A percentile compares a stretch with the other conserved stretches of the same genome.
These are phyloP conservation scores for Chrysaora quinquecirrha DNA, from an alignment of 30 jellyfish, hydroid and myxozoan species.

Conservation along the genomic window DNA sequence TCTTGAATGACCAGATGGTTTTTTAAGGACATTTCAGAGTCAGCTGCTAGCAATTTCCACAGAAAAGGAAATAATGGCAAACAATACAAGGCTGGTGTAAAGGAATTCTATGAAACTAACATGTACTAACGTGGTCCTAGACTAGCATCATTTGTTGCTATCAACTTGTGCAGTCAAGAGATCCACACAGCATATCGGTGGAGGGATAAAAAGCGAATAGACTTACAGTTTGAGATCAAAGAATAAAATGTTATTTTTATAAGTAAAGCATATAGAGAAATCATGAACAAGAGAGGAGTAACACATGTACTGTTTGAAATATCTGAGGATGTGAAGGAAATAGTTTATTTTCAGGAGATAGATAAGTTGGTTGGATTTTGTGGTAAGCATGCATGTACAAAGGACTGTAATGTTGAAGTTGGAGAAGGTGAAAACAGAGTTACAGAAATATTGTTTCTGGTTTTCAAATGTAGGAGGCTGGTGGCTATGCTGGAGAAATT, in stretches of 20 bases:
- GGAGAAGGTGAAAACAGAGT: not conserved
- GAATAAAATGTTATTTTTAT: not conserved
- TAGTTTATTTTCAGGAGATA: not conserved
- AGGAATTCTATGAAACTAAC: not conserved
- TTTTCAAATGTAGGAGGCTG: not conserved
- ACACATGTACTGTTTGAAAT: not conserved
- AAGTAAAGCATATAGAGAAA: not conserved
- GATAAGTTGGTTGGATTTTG: conserved; percentile 10
- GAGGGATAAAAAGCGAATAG: not conserved
- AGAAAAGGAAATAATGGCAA: conserved; percentile 1
- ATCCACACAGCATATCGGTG: conserved; percentile 2
- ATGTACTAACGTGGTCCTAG: conserved; percentile 13
- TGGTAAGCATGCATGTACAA: conserved; percentile 5
- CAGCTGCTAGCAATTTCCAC: conserved; percentile 20
- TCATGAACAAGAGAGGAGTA: not conserved
- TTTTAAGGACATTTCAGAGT: conserved; percentile 3
- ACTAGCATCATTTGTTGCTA: conserved; percentile 5
- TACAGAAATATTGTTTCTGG: not conserved
- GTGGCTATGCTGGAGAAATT: not conserved
- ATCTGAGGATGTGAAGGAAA: not conserved
- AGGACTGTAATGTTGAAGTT: not conserved
- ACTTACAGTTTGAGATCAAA: not conserved
- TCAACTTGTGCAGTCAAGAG: not conserved
- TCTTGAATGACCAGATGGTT: conserved; percentile 1
- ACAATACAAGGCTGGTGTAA: not conserved